These are phyloP conservation scores for Scomber scombrus DNA, from an alignment of 2,113 vertebrate species.

Conservation along the genomic window DNA sequence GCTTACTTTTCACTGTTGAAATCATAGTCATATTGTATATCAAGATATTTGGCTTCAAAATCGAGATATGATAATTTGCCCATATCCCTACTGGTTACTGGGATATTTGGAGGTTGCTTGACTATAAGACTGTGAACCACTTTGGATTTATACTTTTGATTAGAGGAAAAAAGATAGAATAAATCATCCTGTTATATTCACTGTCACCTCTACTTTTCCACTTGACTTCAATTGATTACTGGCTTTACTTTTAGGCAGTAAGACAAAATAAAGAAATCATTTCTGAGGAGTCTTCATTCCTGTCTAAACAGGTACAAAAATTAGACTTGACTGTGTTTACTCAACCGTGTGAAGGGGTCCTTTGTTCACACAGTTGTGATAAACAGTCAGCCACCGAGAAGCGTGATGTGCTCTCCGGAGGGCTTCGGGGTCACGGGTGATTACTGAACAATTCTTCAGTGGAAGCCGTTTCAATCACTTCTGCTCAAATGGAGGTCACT, in stretches of 20 bases:
- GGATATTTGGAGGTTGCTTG: neutral
- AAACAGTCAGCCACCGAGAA: neutral
- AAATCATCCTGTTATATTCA: neutral
- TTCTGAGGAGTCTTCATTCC: neutral
- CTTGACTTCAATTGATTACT: neutral
- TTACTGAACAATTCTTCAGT: constrained; percentile 23
- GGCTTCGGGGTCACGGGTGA: constrained; percentile 18
- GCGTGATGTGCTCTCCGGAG: constrained; percentile 29
- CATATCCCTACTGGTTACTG: neutral
- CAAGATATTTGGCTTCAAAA: too few relatives aligned
- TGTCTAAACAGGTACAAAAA: constrained; percentile 1
- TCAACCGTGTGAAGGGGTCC: neutral
- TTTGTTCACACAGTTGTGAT: constrained; percentile 7
- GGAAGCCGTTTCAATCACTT: constrained; percentile 28
- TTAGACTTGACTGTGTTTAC: constrained; percentile 7
- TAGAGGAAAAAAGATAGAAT: neutral
- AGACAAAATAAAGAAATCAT: constrained; percentile 10
- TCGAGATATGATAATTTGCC: too few relatives aligned
- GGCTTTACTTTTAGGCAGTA: neutral
- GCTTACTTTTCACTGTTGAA: too few relatives aligned
- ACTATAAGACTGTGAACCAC: neutral
- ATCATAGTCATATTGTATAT: too few relatives aligned
- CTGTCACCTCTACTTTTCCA: neutral
- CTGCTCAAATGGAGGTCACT: constrained; percentile 6
- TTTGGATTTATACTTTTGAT: neutral